Evolutionary conservation across 2,888 invertebrate genomes (phyloP).

Genomic region (Entomobrya proxima): DNA sequence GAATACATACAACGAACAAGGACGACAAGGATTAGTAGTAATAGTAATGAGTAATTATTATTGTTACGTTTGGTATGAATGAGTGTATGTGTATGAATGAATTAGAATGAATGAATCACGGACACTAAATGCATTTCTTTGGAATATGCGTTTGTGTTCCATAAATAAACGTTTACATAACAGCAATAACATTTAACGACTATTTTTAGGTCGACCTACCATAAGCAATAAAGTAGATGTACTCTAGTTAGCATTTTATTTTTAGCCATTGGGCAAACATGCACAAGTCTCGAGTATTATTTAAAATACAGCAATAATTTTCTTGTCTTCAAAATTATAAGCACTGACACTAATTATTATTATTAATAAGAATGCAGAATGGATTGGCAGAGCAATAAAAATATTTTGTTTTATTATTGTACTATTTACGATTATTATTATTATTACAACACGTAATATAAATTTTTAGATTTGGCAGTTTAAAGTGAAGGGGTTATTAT

Average conservation of each 20-base stretch:
- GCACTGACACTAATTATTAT: slow-evolving; percentile 43
- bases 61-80: background rate
- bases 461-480: background rate
- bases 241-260: background rate
- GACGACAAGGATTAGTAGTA: slow-evolving; percentile 5
- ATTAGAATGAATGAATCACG: background rate
- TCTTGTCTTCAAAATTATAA: slow-evolving; percentile 36
- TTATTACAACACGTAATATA: slow-evolving; percentile 30
- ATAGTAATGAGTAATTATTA: background rate
- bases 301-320: slow-evolving; percentile 49
- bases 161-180: slow-evolving; percentile 23
- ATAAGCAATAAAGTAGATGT: background rate
- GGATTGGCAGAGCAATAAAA: background rate
- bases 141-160: background rate
- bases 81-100: slow-evolving; percentile 23
- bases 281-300: too few species aligned
- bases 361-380: background rate
- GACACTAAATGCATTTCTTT: background rate
- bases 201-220: slow-evolving; percentile 3
- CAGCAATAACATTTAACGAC: slow-evolving; percentile 54
- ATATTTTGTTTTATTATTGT: background rate
- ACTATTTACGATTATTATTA: background rate
- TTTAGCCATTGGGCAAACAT: background rate
- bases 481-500: slow-evolving; percentile 17
- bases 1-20: slow-evolving; percentile 14